Base-by-base conservation (phyloP, 2,797 vertebrate species). In the Acanthiza pusilla region DNA sequence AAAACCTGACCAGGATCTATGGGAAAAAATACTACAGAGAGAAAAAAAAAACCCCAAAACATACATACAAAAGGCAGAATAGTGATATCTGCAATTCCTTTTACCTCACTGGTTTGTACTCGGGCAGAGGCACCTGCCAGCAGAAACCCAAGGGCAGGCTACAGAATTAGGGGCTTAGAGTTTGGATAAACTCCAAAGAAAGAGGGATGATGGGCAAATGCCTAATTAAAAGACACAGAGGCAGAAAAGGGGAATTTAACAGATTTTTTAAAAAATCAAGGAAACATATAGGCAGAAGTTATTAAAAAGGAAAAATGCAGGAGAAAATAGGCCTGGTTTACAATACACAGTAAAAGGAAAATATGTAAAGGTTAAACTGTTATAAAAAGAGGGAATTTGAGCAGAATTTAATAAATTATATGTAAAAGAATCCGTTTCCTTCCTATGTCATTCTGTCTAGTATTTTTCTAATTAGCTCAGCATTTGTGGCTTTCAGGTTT, bases 161-260 rank as follows among this genome's bases (percentile, higher is more conserved):
- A 36, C 13, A 45, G 40, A 83, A 66, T 23, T 26, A 55, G 20
- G 10, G 17, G 5, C 7, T 70, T 62, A 42, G 19, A 51, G 40
- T 68, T 48, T 13, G 1, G 13, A 70, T 30, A 38, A 73, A 81
- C 45, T 67, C 32, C 61, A 84, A 61, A 68, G 51, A 65, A 89
- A 51, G 23, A 60, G 22, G n/a, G 19, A 68, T 0, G 0, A 74
- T 3, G 7, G 15, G 15, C 5, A 81, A 88, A 80, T 1, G 1
- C 14, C 47, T 48, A 82, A 74, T 15, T 38, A 38, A 81, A 66
- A 84, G 26, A 51, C 8, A 57, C 1, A 29, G 0, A 4, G 34
- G 45, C 10, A 82, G 32, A 65, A 92, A 93, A 58, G 12, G 21
- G 3, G 18, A 62, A 43, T 66, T 90, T 54, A 74, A 82, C 8